Evolutionary conservation across 2,797 vertebrate species (phyloP), one percentile per base, ranked within the genome.

Genomic region (Enoplosus armatus): DNA sequence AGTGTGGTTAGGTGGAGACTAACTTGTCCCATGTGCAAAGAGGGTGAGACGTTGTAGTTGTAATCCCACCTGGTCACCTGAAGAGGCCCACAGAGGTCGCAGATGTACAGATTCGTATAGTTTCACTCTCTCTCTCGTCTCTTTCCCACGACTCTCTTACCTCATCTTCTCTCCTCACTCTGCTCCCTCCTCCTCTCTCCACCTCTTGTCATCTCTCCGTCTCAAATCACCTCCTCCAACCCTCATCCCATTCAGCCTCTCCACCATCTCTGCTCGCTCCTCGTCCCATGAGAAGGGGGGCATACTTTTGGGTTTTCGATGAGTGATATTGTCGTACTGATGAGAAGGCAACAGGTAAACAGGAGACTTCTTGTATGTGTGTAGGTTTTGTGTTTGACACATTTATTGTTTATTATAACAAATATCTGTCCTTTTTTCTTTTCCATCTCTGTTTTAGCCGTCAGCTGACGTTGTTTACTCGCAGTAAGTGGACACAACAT

Each of bases 201-300:
- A n/a, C 26, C 70, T 20, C 78, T 54, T 86, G 86, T 88, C 92
- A 89, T 85, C 87, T 84, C 79, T 83, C 51, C 72, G 1, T 92
- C 88, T 72, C 47, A 6, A 27, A 80, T 81, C 87, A 89, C 87
- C 86, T 89, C 69, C 27, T 56, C 81, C 62, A 78, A 66, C 84
- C 67, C 35, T 79, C 63, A 37, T 65, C 76, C 27, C 65, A 26
- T 70, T 76, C 79, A 56, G 55, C 62, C 43, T 65, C 64, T 68
- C 14, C 71, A n/a, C 45, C 72, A 5, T 43, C 60, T 66, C 58
- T 65, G 20, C 63, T 54, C 27, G 35, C 3, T 66, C 53, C 55
- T 67, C 8, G 31, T 43, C 63, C 68, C 26, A 74, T 26, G 18
- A 50, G 2, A 54, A 60, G 37, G 33, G 37, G 1, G 26, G 10